phyloP scores from a whole-genome alignment of 2,113 vertebrate genomes.

The Marmota monax region DNA sequence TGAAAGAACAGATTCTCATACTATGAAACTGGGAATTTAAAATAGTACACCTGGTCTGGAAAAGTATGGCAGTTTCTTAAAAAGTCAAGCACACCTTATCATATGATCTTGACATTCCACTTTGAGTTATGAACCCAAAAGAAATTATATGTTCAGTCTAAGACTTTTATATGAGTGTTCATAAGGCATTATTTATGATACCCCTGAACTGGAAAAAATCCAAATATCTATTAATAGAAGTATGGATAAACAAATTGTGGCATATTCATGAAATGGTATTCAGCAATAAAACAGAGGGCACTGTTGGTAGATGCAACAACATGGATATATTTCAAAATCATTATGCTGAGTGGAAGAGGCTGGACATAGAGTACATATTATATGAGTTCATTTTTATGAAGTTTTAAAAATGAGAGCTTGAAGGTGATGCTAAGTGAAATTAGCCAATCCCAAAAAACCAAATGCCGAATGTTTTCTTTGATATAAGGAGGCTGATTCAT shows the following conservation, averaged over 20 bases:
- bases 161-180: not conserved
- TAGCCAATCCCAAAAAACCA: no score
- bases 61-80: slow-evolving; percentile 10
- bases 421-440: no score
- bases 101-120: not conserved
- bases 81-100: not conserved
- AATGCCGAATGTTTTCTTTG: no score
- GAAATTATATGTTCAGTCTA: not conserved
- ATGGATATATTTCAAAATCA: not conserved
- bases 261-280: not conserved
- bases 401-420: not conserved
- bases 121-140: not conserved
- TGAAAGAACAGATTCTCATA: not conserved
- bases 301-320: not conserved
- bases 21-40: not conserved
- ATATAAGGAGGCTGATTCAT: no score
- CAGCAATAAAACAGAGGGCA: not conserved
- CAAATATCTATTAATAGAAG: not conserved
- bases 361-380: not conserved
- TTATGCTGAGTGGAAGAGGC: not conserved
- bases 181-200: slow-evolving; percentile 6
- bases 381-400: not conserved
- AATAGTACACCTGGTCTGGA: not conserved
- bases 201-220: not conserved
- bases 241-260: not conserved